These are phyloP conservation scores for Luperina testacea DNA, from an alignment of 2,888 invertebrate species.

Conservation along the genomic window DNA sequence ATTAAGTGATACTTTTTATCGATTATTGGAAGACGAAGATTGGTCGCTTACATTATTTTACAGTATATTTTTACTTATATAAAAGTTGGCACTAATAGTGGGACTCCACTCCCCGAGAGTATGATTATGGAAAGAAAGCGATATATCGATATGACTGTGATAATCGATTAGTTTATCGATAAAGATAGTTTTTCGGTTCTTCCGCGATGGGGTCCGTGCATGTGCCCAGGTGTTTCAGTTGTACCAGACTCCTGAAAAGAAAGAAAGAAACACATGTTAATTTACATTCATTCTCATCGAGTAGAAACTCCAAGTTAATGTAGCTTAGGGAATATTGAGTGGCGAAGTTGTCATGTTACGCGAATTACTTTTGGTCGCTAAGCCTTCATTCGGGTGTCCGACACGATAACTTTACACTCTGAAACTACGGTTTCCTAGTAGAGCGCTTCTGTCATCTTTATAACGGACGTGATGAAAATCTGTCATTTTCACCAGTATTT, in stretches of 20 bases:
- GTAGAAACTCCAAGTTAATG: not conserved
- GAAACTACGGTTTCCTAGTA: not conserved
- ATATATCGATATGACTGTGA: conserved; percentile 75
- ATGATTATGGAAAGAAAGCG: conserved; percentile 75
- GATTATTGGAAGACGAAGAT: conserved; percentile 75
- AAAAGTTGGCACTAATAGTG: conserved; percentile 83
- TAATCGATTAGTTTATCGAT: conserved; percentile 85
- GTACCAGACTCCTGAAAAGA: conserved; percentile 91
- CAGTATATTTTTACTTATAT: conserved; percentile 66
- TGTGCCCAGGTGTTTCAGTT: conserved; percentile 94
- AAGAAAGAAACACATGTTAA: conserved; percentile 18
- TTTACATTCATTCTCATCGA: not conserved
- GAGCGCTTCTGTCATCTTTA: not conserved
- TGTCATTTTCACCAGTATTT: not conserved
- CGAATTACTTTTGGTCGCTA: not conserved
- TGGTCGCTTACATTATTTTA: conserved; percentile 72
- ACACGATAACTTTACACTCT: not conserved
- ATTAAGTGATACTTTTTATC: conserved; percentile 59
- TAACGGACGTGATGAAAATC: not conserved
- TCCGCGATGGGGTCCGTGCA: conserved; percentile 96
- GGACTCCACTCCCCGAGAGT: conserved; percentile 69
- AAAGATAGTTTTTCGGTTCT: conserved; percentile 96
- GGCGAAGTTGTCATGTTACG: not conserved
- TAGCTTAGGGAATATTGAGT: not conserved
- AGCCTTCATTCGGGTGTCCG: not conserved